Evolutionary conservation across 2,888 invertebrate species (phyloP).

Genomic region (Chorisops tibialis): DNA sequence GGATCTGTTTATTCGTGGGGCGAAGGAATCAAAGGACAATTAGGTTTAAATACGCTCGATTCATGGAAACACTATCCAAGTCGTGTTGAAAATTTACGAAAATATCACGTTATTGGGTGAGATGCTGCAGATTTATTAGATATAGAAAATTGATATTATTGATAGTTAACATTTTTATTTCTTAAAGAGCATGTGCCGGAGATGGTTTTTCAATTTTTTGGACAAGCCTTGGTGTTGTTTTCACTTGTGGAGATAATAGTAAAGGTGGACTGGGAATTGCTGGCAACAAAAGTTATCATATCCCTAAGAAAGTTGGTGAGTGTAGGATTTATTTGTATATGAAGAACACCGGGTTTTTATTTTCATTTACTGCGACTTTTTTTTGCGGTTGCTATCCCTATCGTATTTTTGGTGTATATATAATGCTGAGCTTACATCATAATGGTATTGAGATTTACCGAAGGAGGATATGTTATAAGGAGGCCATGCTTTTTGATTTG

Average conservation of each 20-base stretch:
- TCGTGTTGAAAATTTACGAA: slow-evolving; percentile 59
- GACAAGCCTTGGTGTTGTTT: slow-evolving; percentile 64
- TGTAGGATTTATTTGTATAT: too few species aligned
- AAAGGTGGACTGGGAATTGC: slow-evolving; percentile 64
- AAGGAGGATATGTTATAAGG: too few species aligned
- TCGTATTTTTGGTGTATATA: too few species aligned
- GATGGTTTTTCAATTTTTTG: slow-evolving; percentile 65
- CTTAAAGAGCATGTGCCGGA: slow-evolving; percentile 59
- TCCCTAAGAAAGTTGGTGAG: slow-evolving; percentile 59
- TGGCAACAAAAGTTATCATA: slow-evolving; percentile 55
- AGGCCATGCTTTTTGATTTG: too few species aligned
- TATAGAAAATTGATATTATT: too few species aligned
- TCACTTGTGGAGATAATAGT: slow-evolving; percentile 65
- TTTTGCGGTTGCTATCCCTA: too few species aligned
- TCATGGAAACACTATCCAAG: slow-evolving; percentile 58
- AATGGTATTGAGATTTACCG: too few species aligned
- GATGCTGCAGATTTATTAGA: not conserved
- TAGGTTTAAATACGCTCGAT: slow-evolving; percentile 57
- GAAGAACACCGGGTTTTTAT: too few species aligned
- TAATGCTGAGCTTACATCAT: too few species aligned
- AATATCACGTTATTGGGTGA: slow-evolving; percentile 58
- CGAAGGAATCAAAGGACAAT: slow-evolving; percentile 62
- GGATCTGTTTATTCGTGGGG: slow-evolving; percentile 68
- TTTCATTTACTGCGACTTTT: too few species aligned
- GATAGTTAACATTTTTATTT: not conserved